Percentiles rank a stretch among this genome's conserved stretches.
Evolutionary conservation across 1,140 invertebrate species (phyloP).

Genomic region (Papilio machaon): DNA sequence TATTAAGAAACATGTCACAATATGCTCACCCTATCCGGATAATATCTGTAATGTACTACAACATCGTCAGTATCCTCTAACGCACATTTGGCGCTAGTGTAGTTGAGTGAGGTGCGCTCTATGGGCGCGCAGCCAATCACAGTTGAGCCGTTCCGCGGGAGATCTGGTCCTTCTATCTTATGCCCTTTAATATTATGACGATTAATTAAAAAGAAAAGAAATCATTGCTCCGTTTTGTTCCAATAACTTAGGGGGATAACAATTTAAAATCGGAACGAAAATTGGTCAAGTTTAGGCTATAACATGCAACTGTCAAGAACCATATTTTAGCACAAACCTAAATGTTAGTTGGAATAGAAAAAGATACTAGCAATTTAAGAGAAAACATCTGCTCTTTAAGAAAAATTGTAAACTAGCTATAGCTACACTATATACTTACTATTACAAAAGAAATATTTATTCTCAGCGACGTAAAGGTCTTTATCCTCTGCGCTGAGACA

Average conservation of each 20-base stretch:
- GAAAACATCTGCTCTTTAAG: no score
- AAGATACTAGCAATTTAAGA: no score
- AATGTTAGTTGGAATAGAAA: no score
- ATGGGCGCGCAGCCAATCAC: constrained; percentile 71
- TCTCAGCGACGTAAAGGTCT: constrained; percentile 69
- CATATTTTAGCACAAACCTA: no score
- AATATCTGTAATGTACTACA: constrained; percentile 72
- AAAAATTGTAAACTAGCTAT: no score
- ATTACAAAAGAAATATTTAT: constrained; percentile 77
- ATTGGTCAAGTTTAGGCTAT: no score
- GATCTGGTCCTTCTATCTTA: constrained; percentile 68
- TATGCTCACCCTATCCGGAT: constrained; percentile 65
- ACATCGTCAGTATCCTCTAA: constrained; percentile 72
- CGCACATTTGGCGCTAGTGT: constrained; percentile 64
- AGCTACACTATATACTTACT: constrained; percentile 61
- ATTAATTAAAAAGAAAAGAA: background rate
- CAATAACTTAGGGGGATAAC: no score
- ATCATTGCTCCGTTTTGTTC: no score
- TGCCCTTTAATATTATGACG: constrained; percentile 53
- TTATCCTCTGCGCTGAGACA: constrained; percentile 75
- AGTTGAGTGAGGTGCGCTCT: constrained; percentile 69
- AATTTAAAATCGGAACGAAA: no score
- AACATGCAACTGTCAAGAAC: no score
- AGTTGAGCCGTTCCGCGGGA: constrained; percentile 65
- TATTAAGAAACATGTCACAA: no score